A percentile compares a stretch with the other conserved stretches of the same genome.
phyloP scores from a whole-genome alignment of 30 jellyfish, hydroid and myxozoan species.

The Pelagia noctiluca region DNA sequence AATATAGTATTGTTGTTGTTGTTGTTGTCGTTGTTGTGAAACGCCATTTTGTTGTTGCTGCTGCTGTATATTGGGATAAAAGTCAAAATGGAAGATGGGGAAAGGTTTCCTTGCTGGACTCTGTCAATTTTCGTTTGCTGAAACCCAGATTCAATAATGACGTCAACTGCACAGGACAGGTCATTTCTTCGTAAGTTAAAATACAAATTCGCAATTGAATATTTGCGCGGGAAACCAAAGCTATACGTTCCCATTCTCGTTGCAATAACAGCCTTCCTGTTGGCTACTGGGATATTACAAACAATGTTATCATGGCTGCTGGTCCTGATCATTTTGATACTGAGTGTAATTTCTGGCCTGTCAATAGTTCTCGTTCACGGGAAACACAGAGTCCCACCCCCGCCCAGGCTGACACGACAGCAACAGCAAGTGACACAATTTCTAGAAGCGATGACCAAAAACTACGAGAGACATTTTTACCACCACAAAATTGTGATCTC shows the following conservation, averaged over 20 bases:
- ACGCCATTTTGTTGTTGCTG: too few relatives aligned
- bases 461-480: constrained; percentile 85
- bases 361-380: constrained; percentile 93
- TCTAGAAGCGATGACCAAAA: constrained; percentile 77
- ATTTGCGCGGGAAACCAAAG: constrained; percentile 46
- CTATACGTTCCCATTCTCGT: constrained; percentile 47
- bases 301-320: constrained; percentile 67
- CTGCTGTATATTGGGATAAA: too few relatives aligned
- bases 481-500: constrained; percentile 78
- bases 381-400: constrained; percentile 92
- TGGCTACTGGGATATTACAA: constrained; percentile 79
- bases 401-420: constrained; percentile 80
- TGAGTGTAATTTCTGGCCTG: constrained; percentile 90
- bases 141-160: neutral
- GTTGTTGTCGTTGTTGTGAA: too few relatives aligned
- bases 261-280: constrained; percentile 19
- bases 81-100: too few relatives aligned
- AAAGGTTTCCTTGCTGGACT: too few relatives aligned
- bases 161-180: neutral
- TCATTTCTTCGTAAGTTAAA: too few relatives aligned
- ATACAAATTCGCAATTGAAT: too few relatives aligned
- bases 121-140: too few relatives aligned
- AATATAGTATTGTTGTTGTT: too few relatives aligned
- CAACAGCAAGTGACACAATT: constrained; percentile 72
- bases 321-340: constrained; percentile 41